Percentiles rank a stretch among this genome's conserved stretches.
These are phyloP conservation scores for Temnothorax rugatulus DNA, from an alignment of 2,888 invertebrate species.

Conservation along the genomic window DNA sequence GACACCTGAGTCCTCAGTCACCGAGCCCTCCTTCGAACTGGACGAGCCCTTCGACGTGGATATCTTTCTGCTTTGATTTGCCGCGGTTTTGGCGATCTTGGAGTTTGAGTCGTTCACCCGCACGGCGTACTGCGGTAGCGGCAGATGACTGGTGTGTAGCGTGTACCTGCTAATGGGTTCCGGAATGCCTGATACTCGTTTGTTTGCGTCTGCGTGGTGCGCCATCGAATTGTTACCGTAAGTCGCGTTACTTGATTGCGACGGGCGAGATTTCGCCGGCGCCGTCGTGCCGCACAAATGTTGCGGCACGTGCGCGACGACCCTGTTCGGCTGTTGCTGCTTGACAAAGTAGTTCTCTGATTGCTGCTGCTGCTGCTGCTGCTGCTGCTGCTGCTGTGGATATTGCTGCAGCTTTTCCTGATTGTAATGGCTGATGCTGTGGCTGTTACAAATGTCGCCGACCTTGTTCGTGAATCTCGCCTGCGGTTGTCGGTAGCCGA, in stretches of 20 bases:
- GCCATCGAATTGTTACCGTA: neutral
- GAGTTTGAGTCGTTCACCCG: constrained; percentile 88
- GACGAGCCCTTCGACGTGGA: constrained; percentile 87
- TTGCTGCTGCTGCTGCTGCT: constrained; percentile 70
- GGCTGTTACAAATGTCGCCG: constrained; percentile 88
- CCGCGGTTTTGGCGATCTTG: constrained; percentile 91
- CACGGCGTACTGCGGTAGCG: constrained; percentile 91
- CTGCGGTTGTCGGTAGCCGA: constrained; percentile 91
- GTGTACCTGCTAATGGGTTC: constrained; percentile 88
- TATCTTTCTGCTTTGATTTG: constrained; percentile 90
- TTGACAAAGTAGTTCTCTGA: constrained; percentile 71
- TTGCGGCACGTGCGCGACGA: constrained; percentile 66
- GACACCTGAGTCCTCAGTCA: constrained; percentile 90
- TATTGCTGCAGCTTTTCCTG: constrained; percentile 86
- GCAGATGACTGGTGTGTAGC: constrained; percentile 91
- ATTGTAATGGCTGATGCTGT: constrained; percentile 87
- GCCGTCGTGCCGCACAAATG: constrained; percentile 82
- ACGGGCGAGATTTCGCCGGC: constrained; percentile 80
- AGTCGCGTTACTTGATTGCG: constrained; percentile 34
- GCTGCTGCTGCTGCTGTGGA: constrained; percentile 70
- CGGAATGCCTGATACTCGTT: constrained; percentile 77
- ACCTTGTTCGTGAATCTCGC: constrained; percentile 90
- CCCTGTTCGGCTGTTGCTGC: constrained; percentile 68
- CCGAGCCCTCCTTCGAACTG: constrained; percentile 88
- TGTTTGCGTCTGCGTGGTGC: constrained; percentile 60